Base-by-base conservation (phyloP, 2,797 vertebrate species). In the Gallinago nigripennis region DNA sequence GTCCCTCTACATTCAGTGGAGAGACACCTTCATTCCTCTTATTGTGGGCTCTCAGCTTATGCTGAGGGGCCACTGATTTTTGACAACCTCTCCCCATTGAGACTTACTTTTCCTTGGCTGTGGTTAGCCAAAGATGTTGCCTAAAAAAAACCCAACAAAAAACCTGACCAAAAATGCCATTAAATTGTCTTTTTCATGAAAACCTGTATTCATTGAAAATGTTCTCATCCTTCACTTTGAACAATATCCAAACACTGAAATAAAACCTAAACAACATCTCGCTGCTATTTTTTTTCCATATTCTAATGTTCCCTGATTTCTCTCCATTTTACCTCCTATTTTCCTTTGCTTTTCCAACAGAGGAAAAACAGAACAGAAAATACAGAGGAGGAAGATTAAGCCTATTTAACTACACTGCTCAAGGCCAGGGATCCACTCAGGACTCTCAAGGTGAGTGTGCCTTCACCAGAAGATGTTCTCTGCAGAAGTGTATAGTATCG, bases 1-100 rank as follows among this genome's bases (percentile, higher is more conserved):
- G 96, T 97, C 92, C 93, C 95, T 85, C 95, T 95, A 21, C 71
- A 94, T 92, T 96, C 96, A 96, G 94, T 79, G 86, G 57, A 95
- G 11, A 89, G 39, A 63, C 70, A 86, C 78, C 73, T 96, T 90
- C 83, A 63, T 70, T 46, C 51, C 60, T 72, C 46, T 84, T 31
- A 30, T 0, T 71, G 48, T 54, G 33, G 70, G 28, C 20, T 90
- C 69, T 81, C 58, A 48, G n/a, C 7, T 85, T 24, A 37, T 6
- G 33, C 27, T 43, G 69, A 86, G 43, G 27, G 51, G 27, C 35
- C 46, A 45, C 48, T 57, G 72, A 60, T 72, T 94, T 53, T 48
- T 68, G 65, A 56, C 51, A 50, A 58, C 56, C 28, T 20, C 21
- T 86, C n/a, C 66, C 87, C 69, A 63, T 50, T 28, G 93, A 83